Evolutionary conservation across 1,140 invertebrate genomes (phyloP), one percentile per base, ranked within the genome.

Genomic region (Lycorma delicatula): DNA sequence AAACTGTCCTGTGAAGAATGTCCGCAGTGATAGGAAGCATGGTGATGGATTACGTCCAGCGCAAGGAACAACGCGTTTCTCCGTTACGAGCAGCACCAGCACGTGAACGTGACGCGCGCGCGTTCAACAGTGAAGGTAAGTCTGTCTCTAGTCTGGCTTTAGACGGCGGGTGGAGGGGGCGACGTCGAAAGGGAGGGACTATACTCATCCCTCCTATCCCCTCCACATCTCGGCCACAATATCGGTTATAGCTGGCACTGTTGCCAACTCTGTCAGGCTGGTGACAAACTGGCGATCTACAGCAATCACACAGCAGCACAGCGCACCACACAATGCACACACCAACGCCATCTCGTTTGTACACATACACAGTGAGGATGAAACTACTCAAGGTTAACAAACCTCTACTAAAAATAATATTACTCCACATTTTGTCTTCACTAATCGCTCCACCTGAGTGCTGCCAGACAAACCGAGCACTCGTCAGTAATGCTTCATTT

Each of bases 401-500:
- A 41, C 38, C 38, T 41, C 38, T n/a, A 41, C 38, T 41, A 20
- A 41, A 41, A 41, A 41, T 41, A 41, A n/a, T n/a, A n/a, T n/a
- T n/a, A n/a, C n/a, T n/a, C n/a, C n/a, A n/a, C n/a, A n/a, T n/a
- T n/a, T n/a, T n/a, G n/a, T n/a, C n/a, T n/a, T n/a, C n/a, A n/a
- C n/a, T n/a, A n/a, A n/a, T n/a, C n/a, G n/a, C n/a, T n/a, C n/a
- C n/a, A n/a, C n/a, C n/a, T n/a, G n/a, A n/a, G n/a, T n/a, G n/a
- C n/a, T n/a, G n/a, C n/a, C n/a, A n/a, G n/a, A n/a, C n/a, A n/a
- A n/a, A n/a, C n/a, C n/a, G n/a, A n/a, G n/a, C n/a, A n/a, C n/a
- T n/a, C n/a, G n/a, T n/a, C n/a, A n/a, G n/a, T n/a, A n/a, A n/a
- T n/a, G n/a, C n/a, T n/a, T n/a, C n/a, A n/a, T n/a, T n/a, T n/a